phyloP scores from a whole-genome alignment of 2,113 vertebrate species.

The Sturnus vulgaris region DNA sequence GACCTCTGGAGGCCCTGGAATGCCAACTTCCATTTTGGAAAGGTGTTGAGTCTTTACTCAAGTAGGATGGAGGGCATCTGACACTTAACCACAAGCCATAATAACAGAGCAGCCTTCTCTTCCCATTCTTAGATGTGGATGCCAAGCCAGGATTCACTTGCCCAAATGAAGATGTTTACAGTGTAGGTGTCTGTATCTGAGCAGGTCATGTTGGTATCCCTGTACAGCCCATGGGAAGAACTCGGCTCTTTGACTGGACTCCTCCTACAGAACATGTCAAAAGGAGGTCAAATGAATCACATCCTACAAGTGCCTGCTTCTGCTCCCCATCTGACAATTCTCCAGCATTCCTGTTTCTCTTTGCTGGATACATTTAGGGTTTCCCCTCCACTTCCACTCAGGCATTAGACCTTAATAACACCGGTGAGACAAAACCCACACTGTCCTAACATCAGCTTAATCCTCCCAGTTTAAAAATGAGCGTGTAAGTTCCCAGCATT shows the following conservation, averaged over 20 bases:
- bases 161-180: constrained; percentile 40
- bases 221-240: not conserved
- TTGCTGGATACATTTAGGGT: not conserved
- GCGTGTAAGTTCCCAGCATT: not conserved
- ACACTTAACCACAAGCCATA: constrained; percentile 33
- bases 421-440: not conserved
- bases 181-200: constrained; percentile 14
- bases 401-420: not conserved
- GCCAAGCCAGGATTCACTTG: constrained; percentile 9
- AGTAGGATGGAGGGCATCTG: not conserved
- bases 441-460: not conserved
- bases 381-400: not conserved
- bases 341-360: not conserved
- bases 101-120: constrained; percentile 11
- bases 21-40: not conserved
- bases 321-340: not conserved
- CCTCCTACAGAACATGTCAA: not conserved
- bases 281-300: constrained; percentile 46
- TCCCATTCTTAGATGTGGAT: constrained; percentile 18
- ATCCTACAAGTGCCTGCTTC: not conserved
- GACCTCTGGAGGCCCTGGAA: not conserved
- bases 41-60: not conserved
- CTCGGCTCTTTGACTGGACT: not conserved
- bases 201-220: constrained; percentile 16
- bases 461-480: not conserved